Base-by-base conservation (phyloP, 2,113 vertebrate genomes). In the Saccopteryx leptura region DNA sequence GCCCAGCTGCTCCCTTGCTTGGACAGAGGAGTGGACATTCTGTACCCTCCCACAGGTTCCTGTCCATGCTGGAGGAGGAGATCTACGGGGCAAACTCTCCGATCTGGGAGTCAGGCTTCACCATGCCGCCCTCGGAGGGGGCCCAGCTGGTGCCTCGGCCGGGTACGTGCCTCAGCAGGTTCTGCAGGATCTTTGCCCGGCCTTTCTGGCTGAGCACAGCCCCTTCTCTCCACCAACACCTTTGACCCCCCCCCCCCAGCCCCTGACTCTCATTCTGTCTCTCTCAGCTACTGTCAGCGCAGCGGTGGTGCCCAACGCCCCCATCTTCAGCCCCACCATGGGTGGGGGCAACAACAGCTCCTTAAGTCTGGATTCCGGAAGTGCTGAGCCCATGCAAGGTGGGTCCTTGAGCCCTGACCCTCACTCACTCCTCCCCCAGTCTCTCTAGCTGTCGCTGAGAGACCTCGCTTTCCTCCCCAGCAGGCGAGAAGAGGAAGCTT, bases 31-130 rank as follows among this genome's bases (percentile, higher is more conserved):
- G 17, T 9, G 46, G 78, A 92, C 96, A 26, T 24, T 60, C 24
- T 0, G 1, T 91, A 63, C 92, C 92, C 23, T 78, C n/a, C 78
- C 69, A 33, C 97, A 99, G 99, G 97, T 99, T 99, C 97, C 98
- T 99, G 91, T 99, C 99, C n/a, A 99, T 99, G 99, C 98, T 99
- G 82, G 99, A 99, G 97, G 99, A 99, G 97, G 99, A 99, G 98
- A 99, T 99, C 97, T 99, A 99, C 0, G 99, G 99, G 0, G 99
- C 99, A 88, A 99, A 99, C 97, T 99, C 99, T 14, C 99, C 99
- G 0, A 99, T 99, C 94, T 99, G 99, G 99, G 99, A 99, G 93
- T 99, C 99, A 0, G 99, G 99, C 98, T 99, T 99, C 98, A 99
- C 99, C 1, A 99, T 99, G 98, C 99, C 99, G 0, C 99, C 99